Conservation (phyloP, 1,140 invertebrate genomes). For the Drosophila pachea region DNA sequence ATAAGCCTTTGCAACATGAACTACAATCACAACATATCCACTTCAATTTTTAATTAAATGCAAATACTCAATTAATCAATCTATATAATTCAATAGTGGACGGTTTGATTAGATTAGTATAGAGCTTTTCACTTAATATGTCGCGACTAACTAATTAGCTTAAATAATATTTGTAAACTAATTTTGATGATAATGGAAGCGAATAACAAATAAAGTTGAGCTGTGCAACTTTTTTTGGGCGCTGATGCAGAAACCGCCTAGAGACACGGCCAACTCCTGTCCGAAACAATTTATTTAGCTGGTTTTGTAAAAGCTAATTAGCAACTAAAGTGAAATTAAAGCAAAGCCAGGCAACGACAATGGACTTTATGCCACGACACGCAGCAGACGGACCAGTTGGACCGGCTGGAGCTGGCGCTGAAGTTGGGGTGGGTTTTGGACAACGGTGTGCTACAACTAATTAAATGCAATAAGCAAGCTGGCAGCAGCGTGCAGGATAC, state of each 20-base stretch:
- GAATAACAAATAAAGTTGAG: constrained; percentile 22
- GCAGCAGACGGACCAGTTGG: neutral
- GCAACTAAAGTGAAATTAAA: constrained; percentile 77
- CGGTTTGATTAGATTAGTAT: constrained; percentile 1
- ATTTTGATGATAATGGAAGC: constrained; percentile 29
- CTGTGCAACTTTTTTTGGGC: constrained; percentile 19
- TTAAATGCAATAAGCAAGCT: constrained; percentile 75
- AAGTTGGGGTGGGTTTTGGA: neutral
- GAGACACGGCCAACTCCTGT: constrained; percentile 35
- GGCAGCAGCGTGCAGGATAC: constrained; percentile 32
- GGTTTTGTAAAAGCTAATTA: constrained; percentile 71
- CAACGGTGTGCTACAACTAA: constrained; percentile 72
- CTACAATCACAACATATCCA: neutral
- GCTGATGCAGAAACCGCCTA: constrained; percentile 37
- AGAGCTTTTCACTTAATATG: constrained; percentile 12
- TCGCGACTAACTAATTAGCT: constrained; percentile 24
- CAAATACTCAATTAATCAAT: neutral
- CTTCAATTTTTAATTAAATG: neutral
- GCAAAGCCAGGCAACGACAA: constrained; percentile 57
- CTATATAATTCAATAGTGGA: neutral
- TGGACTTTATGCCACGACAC: constrained; percentile 50
- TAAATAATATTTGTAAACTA: constrained; percentile 39
- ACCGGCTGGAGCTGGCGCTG: too few relatives aligned
- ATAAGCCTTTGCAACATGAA: neutral
- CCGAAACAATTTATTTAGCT: constrained; percentile 68